Evolutionary conservation across 2,888 invertebrate species (phyloP), one percentile per base, ranked within the genome.

Genomic region (Polyploca ridens): DNA sequence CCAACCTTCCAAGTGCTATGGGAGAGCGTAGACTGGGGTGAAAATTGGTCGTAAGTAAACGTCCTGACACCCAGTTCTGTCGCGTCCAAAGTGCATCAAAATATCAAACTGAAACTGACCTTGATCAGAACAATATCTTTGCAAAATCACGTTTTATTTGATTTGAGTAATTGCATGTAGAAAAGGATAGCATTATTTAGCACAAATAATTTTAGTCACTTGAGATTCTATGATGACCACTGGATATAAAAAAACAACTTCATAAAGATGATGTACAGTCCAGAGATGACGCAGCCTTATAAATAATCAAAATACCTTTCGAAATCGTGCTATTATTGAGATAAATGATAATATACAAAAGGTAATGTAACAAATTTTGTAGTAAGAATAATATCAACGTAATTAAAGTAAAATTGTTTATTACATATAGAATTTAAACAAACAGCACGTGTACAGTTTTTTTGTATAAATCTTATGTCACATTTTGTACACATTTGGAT

Each of bases 331-430:
- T 14, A 46, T n/a, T 46, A n/a, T 46, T n/a, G 7, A 46, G 46
- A 46, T 46, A 46, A 14, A 46, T n/a, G 3, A 41, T 41, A n/a
- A n/a, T 46, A 46, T 46, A 44, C 0, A 10, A 41, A 41, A 41
- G 41, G n/a, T 46, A 46, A 35, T 35, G 35, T 35, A 35, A 35
- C 49, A 49, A 49, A 16, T 16, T 16, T 16, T 16, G n/a, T 16
- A 16, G 49, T 49, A 49, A 49, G 49, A 60, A 60, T 38, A 60
- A 60, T 60, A 60, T 60, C 60, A 60, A 41, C 38, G 27, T 61
- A 16, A 41, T 41, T 14, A 19, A 19, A 11, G 14, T 41, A 11
- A 60, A 41, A 61, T 61, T 41, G 5, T 44, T 61, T 61, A 61
- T 61, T 41, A 38, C n/a, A 38, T 10, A 33, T 27, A 27, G n/a